Base-by-base conservation (phyloP, 2,797 vertebrate genomes). In the Sebastes miniatus region DNA sequence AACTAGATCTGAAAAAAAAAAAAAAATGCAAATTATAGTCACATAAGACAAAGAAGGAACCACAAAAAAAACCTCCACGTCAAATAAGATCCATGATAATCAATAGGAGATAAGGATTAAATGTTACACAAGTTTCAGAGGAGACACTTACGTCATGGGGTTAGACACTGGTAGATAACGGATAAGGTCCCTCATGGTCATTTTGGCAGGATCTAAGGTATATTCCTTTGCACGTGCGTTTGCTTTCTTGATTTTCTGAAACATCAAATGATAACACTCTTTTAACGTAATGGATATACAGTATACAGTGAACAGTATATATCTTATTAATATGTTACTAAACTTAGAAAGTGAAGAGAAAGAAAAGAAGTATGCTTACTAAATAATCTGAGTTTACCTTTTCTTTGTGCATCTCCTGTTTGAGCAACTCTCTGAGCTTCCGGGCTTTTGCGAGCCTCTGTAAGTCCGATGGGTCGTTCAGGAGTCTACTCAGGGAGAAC, bases 171-270 rank as follows among this genome's bases (percentile, higher is more conserved):
- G 99, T 3, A 99, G 91, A 81, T 98, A 99, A 88, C 97, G 98
- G 90, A 99, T 97, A 39, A 99, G 97, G 81, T 99, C 99, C 89
- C 97, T 97, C 98, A 99, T 99, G 27, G 96, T 98, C 99, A 99
- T 99, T 96, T 98, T 99, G 85, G 97, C 93, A 76, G 97, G 97
- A 92, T 99, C 98, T 82, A 95, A 92, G 58, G 89, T 86, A 39
- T 88, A 95, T 91, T 97, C 96, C 56, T 91, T 96, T 65, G 85
- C 0, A 6, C 83, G 88, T 43, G 80, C 73, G 54, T 95, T 97
- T 10, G 83, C 81, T 92, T 95, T 97, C 93, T 94, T 96, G 9
- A 92, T 86, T 88, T 95, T 97, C 94, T 97, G 91, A 2, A 94
- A 57, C 29, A 91, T 59, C 1, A 81, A 66, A 85, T 13, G 0